These are phyloP conservation scores for Holothuria glaberrima DNA, from an alignment of 35 echinoderm and acorn worm species.

Conservation along the genomic window DNA sequence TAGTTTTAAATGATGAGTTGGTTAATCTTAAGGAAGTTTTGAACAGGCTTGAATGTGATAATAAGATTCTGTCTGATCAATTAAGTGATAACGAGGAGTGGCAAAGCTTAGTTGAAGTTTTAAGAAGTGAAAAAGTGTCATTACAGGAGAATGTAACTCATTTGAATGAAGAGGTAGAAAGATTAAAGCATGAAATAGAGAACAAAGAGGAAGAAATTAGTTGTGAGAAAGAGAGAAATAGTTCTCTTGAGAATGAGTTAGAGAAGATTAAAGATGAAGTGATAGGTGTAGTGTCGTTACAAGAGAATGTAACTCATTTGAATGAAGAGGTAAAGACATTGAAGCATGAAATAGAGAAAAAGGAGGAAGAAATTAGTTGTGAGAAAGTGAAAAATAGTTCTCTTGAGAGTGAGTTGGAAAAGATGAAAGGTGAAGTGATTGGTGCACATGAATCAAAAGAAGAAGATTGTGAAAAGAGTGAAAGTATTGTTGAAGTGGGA, in stretches of 20 bases:
- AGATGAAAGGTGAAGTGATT: neutral
- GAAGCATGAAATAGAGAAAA: neutral
- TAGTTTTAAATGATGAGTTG: conserved; percentile 3
- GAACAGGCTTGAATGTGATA: conserved; percentile 19
- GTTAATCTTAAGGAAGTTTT: neutral
- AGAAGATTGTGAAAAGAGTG: neutral
- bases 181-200: neutral
- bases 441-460: neutral
- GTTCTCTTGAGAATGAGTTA: conserved; percentile 1
- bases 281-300: neutral
- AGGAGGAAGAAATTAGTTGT: neutral
- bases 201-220: neutral
- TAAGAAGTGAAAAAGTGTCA: neutral
- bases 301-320: neutral
- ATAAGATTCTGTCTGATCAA: conserved; percentile 36
- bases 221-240: neutral
- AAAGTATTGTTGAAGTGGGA: neutral
- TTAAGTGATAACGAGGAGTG: neutral
- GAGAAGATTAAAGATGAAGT: neutral
- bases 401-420: conserved; percentile 14
- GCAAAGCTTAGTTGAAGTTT: neutral
- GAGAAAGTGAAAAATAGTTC: neutral
- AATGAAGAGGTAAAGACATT: neutral
- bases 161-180: conserved; percentile 11
- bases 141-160: neutral